Percentiles rank a stretch among this genome's conserved stretches.
Evolutionary conservation across 2,888 invertebrate genomes (phyloP).

Genomic region (Timandra comae): DNA sequence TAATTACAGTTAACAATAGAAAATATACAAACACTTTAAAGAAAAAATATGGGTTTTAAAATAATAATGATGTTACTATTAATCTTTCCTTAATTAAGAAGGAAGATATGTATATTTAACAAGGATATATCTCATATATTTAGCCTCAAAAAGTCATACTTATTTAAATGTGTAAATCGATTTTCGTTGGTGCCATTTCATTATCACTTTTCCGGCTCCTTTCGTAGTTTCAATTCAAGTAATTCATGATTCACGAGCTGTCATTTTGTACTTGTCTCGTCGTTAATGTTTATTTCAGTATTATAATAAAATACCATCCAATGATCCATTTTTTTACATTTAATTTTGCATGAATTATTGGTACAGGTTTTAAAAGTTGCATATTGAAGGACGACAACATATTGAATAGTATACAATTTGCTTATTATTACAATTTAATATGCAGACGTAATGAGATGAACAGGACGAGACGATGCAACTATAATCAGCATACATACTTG

Average conservation of each 20-base stretch:
- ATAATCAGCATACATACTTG: conserved; percentile 35
- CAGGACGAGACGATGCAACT: conserved; percentile 14
- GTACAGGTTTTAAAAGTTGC: conserved; percentile 24
- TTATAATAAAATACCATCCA: conserved; percentile 11
- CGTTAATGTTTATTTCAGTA: conserved; percentile 9
- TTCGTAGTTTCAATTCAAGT: too few relatives aligned
- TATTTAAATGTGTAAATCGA: too few relatives aligned
- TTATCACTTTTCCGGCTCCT: too few relatives aligned
- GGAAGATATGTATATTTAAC: too few relatives aligned
- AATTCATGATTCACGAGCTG: conserved; percentile 9
- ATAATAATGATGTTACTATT: too few relatives aligned
- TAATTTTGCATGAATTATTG: conserved; percentile 14
- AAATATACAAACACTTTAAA: too few relatives aligned
- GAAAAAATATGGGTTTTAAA: too few relatives aligned
- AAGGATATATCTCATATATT: too few relatives aligned
- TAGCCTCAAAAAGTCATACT: too few relatives aligned
- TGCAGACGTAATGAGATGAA: conserved; percentile 13
- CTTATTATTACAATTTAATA: conserved; percentile 22
- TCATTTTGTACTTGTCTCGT: conserved; percentile 10
- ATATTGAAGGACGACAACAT: conserved; percentile 31
- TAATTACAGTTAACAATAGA: too few relatives aligned
- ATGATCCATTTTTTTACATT: conserved; percentile 18
- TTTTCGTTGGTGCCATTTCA: too few relatives aligned
- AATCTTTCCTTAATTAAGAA: too few relatives aligned
- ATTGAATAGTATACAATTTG: conserved; percentile 20